These are phyloP conservation scores for Centruroides vittatus DNA, from an alignment of 1,140 invertebrate genomes.

Conservation along the genomic window DNA sequence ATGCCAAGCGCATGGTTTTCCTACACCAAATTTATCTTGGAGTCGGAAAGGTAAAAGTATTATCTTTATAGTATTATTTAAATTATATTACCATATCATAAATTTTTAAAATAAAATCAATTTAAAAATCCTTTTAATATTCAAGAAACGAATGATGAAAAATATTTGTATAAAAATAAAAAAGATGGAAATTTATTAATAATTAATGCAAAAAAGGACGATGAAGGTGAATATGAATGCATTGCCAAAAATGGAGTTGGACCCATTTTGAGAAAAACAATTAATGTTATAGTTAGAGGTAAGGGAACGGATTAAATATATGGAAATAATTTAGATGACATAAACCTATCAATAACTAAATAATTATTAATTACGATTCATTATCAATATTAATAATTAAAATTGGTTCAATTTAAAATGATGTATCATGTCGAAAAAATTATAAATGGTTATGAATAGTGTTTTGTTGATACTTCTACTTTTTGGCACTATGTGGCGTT, in stretches of 20 bases:
- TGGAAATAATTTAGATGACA: too few relatives aligned
- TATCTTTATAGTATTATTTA: neutral
- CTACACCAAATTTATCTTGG: conserved; percentile 72
- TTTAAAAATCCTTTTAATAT: too few relatives aligned
- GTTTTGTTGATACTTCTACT: too few relatives aligned
- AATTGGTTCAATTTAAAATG: too few relatives aligned
- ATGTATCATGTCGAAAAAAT: too few relatives aligned
- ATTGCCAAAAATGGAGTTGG: conserved; percentile 62
- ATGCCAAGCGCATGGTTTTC: conserved; percentile 80
- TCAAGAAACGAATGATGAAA: too few relatives aligned
- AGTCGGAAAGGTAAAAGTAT: conserved; percentile 10
- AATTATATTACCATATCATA: neutral
- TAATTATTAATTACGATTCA: too few relatives aligned
- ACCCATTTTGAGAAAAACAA: neutral
- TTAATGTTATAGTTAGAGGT: conserved; percentile 4
- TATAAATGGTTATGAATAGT: too few relatives aligned
- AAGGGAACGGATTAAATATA: neutral
- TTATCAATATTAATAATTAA: too few relatives aligned
- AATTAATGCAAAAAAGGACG: conserved; percentile 58
- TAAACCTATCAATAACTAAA: too few relatives aligned
- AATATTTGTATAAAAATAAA: too few relatives aligned
- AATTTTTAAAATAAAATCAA: neutral
- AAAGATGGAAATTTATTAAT: conserved; percentile 30
- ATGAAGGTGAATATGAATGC: conserved; percentile 73
- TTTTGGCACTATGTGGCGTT: neutral